These are phyloP conservation scores for Mya arenaria DNA, from an alignment of 1,140 invertebrate species.

Conservation along the genomic window DNA sequence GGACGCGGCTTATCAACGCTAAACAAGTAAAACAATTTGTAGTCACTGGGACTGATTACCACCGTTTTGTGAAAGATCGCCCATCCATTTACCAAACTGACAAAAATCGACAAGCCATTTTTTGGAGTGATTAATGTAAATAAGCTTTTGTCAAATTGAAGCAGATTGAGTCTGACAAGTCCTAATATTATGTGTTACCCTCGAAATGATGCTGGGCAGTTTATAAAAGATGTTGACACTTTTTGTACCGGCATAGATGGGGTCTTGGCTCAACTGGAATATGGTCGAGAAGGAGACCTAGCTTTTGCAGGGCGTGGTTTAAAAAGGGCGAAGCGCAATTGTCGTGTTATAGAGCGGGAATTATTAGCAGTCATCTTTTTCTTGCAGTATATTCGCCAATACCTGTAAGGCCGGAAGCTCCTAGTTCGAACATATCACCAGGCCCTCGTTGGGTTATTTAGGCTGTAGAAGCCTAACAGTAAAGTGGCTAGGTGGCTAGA, in stretches of 20 bases:
- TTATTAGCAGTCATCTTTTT: too few relatives aligned
- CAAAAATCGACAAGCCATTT: not conserved
- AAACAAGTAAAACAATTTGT: too few relatives aligned
- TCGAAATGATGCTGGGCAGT: slow-evolving; percentile 11
- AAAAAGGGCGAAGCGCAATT: slow-evolving; percentile 54
- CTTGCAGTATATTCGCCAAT: too few relatives aligned
- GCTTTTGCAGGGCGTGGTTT: slow-evolving; percentile 53
- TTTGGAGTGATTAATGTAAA: not conserved
- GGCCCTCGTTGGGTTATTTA: too few relatives aligned
- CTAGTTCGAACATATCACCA: too few relatives aligned
- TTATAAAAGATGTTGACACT: slow-evolving; percentile 58
- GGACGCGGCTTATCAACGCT: too few relatives aligned
- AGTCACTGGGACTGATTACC: too few relatives aligned
- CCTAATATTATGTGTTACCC: not conserved
- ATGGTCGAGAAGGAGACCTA: slow-evolving; percentile 58
- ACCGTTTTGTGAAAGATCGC: too few relatives aligned
- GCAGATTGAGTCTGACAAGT: not conserved
- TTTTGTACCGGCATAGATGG: slow-evolving; percentile 61
- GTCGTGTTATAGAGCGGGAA: too few relatives aligned
- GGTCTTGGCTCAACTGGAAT: slow-evolving; percentile 61
- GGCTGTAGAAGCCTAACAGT: too few relatives aligned
- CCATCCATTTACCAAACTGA: not conserved
- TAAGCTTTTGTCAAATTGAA: too few relatives aligned
- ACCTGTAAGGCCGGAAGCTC: too few relatives aligned
- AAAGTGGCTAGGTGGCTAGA: slow-evolving; percentile 25